Base-by-base conservation (phyloP, 37 sponge, comb jelly and placozoan species). In the Spongilla lacustris region DNA sequence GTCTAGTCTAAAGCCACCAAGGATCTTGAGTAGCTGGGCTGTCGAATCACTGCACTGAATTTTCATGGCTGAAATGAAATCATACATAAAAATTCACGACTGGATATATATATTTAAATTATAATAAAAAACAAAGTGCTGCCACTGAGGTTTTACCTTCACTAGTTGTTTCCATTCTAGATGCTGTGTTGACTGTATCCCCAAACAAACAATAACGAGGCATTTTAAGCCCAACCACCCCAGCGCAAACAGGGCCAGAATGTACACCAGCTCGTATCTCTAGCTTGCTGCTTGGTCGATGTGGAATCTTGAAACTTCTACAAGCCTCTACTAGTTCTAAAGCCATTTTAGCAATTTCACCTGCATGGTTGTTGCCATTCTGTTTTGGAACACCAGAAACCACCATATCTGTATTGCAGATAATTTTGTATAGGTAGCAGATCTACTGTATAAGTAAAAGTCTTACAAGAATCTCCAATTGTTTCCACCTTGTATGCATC, bases 401-500 rank as follows among this genome's bases (percentile, higher is more conserved):
- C 12, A 97, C 97, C 97, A 97, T 97, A 58, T 97, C 97, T 97
- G 36, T 0, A 78, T 0, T n/a, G 11, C 1, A 17, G 41, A 9
- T 9, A 41, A 41, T 41, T 17, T 9, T 78, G 2, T 11, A 27
- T 78, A 41, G 2, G 36, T 81, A 31, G n/a, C n/a, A n/a, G n/a
- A n/a, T n/a, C n/a, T n/a, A n/a, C n/a, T n/a, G n/a, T n/a, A n/a
- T n/a, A n/a, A n/a, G n/a, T n/a, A n/a, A n/a, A n/a, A n/a, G n/a
- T n/a, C 94, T 85, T 74, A 96, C 97, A 96, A 14, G 97, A 92
- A 86, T 96, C 97, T 31, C 97, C 97, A 36, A 96, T 96, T 21
- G 97, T 96, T 79, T 96, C 97, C 50, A 96, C 97, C 83, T 96
- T 96, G 79, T 96, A 96, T 36, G 89, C 94, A 76, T 96, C 94